Evolutionary conservation across 2,797 vertebrate species (phyloP).

Genomic region (Clamator glandarius): DNA sequence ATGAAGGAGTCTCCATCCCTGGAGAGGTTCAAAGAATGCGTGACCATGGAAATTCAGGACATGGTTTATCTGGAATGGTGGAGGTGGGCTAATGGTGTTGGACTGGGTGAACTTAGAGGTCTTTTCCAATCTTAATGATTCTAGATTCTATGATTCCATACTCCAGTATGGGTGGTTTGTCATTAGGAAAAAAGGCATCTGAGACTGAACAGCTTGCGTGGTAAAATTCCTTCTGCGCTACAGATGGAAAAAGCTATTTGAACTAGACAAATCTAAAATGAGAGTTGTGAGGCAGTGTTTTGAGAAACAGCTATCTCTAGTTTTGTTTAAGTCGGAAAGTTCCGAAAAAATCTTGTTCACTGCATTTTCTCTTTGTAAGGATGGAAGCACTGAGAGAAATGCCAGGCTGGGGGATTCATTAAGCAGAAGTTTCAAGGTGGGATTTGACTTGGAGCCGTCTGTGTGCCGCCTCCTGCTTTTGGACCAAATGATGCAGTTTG

Average conservation of each 20-base stretch:
- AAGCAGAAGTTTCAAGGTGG: neutral
- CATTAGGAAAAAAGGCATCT: neutral
- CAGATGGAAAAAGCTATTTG: neutral
- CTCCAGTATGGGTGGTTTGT: neutral
- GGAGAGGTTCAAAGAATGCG: no score
- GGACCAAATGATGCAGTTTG: neutral
- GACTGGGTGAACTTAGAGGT: no score
- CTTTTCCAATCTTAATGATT: no score
- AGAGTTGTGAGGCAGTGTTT: neutral
- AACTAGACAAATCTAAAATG: neutral
- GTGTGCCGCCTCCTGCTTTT: neutral
- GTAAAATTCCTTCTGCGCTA: slow-evolving; percentile 19
- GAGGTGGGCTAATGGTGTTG: no score
- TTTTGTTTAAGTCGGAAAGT: neutral
- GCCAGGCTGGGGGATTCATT: neutral
- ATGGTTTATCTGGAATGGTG: no score
- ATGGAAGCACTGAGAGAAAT: neutral
- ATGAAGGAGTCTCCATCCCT: no score
- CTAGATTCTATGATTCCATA: neutral
- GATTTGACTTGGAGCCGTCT: neutral
- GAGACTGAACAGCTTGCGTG: slow-evolving; percentile 11
- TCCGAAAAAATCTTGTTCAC: neutral
- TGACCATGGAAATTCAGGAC: no score
- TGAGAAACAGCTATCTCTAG: neutral
- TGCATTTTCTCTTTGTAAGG: neutral